Evolutionary conservation across 2,113 vertebrate species (phyloP).

Genomic region (Prunella himalayana): DNA sequence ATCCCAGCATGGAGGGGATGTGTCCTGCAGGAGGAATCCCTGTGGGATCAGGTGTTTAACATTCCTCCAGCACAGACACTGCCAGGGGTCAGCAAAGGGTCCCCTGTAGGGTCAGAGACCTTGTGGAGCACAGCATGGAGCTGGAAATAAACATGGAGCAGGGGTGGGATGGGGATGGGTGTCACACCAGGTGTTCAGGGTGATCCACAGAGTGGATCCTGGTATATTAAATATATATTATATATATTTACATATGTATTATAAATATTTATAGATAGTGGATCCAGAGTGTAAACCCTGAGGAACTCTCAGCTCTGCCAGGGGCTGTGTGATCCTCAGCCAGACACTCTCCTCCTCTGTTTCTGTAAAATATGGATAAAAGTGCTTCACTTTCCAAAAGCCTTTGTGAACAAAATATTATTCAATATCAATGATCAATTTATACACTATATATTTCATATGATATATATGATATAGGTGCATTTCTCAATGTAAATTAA

Average conservation of each 20-base stretch:
- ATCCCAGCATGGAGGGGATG: not conserved
- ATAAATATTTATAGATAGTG: not conserved
- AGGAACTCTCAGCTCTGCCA: not conserved
- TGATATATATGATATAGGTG: not conserved
- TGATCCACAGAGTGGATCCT: not conserved
- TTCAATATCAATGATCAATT: not conserved
- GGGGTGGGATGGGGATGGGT: not conserved
- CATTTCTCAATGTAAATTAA: not conserved
- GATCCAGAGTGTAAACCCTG: rapidly evolving
- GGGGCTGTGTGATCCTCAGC: not conserved
- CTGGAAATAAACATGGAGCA: not conserved
- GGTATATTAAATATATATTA: not conserved
- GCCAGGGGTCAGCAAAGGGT: not conserved
- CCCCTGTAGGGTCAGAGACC: not conserved
- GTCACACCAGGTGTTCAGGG: not conserved
- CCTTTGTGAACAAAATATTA: not conserved
- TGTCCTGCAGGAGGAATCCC: not conserved
- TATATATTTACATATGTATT: not conserved
- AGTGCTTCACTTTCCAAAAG: not conserved
- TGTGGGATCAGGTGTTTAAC: not conserved
- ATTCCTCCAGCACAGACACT: not conserved
- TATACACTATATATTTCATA: no score
- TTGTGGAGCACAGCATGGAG: not conserved
- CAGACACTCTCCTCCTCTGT: not conserved
- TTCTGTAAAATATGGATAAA: not conserved